A percentile compares a stretch with the other conserved stretches of the same genome.
Conservation (phyloP, 2,888 invertebrate genomes). For the Gortyna flavago region DNA sequence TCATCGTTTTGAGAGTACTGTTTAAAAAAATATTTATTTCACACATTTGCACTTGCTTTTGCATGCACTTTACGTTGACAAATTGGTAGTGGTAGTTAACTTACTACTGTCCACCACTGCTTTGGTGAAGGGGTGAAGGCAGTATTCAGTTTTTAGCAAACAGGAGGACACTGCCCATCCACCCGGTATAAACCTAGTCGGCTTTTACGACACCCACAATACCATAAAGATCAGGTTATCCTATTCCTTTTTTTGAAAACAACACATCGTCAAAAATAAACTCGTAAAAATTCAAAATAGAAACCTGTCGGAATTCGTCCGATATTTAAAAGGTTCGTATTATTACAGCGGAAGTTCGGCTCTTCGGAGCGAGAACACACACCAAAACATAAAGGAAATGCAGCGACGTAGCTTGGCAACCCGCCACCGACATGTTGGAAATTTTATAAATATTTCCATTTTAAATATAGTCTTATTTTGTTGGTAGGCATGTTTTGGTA, state of each 20-base stretch:
- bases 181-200: neutral
- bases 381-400: slow-evolving; percentile 61
- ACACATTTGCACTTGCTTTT: too few relatives aligned
- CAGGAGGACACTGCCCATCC: neutral
- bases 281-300: slow-evolving; percentile 28
- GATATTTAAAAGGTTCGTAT: slow-evolving; percentile 42
- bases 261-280: slow-evolving; percentile 21
- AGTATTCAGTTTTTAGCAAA: too few relatives aligned
- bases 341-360: slow-evolving; percentile 59
- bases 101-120: too few relatives aligned
- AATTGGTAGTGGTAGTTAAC: too few relatives aligned
- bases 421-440: slow-evolving; percentile 57
- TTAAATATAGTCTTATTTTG: slow-evolving; percentile 53
- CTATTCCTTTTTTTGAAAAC: neutral
- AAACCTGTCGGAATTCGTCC: slow-evolving; percentile 26
- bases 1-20: too few relatives aligned
- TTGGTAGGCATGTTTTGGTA: slow-evolving; percentile 14
- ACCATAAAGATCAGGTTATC: neutral
- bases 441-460: slow-evolving; percentile 58
- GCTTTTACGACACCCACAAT: neutral
- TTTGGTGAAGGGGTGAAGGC: too few relatives aligned
- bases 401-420: slow-evolving; percentile 59
- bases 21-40: too few relatives aligned
- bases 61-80: too few relatives aligned
- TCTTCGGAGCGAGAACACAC: slow-evolving; percentile 41